phyloP scores from a whole-genome alignment of 2,888 invertebrate species.

The Drosophila nigricruria region DNA sequence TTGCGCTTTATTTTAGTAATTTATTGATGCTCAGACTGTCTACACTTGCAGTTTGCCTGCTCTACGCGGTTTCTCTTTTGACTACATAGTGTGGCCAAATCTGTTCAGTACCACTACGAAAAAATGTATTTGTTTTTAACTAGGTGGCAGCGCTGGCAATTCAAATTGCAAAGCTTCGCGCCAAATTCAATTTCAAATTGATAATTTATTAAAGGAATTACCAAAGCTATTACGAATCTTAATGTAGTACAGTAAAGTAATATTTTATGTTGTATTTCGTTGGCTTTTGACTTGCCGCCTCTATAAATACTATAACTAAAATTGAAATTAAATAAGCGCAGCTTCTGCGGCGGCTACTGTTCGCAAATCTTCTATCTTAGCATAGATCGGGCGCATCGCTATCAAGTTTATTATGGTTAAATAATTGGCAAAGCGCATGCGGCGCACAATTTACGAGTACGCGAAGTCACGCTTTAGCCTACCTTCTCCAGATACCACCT shows the following conservation, averaged over 20 bases:
- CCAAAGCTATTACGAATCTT: not conserved
- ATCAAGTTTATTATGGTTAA: constrained; percentile 61
- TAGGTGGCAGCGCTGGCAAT: constrained; percentile 20
- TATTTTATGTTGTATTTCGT: not conserved
- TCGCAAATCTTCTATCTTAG: constrained; percentile 28
- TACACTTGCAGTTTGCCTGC: not conserved
- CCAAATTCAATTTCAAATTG: not conserved
- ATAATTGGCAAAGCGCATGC: constrained; percentile 71
- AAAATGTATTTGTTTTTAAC: too few species aligned
- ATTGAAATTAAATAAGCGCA: constrained; percentile 41
- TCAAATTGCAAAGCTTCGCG: not conserved
- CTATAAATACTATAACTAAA: constrained; percentile 28
- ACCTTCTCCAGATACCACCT: constrained; percentile 47
- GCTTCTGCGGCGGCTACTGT: constrained; percentile 55
- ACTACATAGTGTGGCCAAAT: constrained; percentile 25
- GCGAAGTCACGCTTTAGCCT: constrained; percentile 50
- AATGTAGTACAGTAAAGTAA: not conserved
- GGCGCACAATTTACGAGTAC: constrained; percentile 63
- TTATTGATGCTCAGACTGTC: too few species aligned
- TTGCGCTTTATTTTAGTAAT: not conserved
- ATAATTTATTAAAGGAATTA: not conserved
- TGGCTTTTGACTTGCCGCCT: constrained; percentile 6
- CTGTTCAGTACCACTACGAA: not conserved
- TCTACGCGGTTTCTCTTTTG: not conserved
- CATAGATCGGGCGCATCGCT: constrained; percentile 50